Percentiles rank a stretch among this genome's conserved stretches.
Evolutionary conservation across 2,113 vertebrate species (phyloP).

Genomic region (Myotis davidii): DNA sequence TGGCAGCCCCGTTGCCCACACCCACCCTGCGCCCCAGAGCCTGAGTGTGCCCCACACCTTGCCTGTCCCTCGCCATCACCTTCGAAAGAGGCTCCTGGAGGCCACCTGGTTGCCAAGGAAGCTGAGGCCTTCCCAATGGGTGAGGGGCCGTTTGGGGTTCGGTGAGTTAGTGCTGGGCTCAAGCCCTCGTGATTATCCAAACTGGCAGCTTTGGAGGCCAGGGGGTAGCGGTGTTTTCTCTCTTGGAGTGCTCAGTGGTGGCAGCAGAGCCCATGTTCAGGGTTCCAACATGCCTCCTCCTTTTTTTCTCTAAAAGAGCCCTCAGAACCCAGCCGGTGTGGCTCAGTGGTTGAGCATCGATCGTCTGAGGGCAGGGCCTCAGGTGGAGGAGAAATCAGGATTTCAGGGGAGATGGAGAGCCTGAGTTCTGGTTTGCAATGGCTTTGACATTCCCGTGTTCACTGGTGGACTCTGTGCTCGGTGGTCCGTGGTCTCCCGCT

Average conservation of each 20-base stretch:
- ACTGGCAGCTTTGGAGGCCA: neutral
- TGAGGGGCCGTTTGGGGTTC: too few species aligned
- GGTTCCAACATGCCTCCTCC: neutral
- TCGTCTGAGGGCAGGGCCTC: neutral
- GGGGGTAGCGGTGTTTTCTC: neutral
- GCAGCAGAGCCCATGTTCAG: neutral
- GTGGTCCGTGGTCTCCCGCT: neutral
- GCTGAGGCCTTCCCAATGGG: constrained; percentile 72
- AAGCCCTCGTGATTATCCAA: neutral
- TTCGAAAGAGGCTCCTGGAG: constrained; percentile 72
- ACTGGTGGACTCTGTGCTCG: neutral
- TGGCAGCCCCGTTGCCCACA: neutral
- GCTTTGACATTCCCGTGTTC: neutral
- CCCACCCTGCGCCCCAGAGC: neutral
- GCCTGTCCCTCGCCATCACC: constrained; percentile 43
- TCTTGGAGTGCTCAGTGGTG: neutral
- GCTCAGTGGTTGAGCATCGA: too few species aligned
- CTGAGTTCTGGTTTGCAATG: neutral
- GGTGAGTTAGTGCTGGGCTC: too few species aligned
- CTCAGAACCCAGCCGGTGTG: neutral
- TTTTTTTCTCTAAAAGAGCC: neutral
- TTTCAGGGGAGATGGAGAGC: neutral
- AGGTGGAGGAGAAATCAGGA: neutral
- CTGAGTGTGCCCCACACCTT: neutral
- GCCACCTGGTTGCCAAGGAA: constrained; percentile 61